phyloP scores from a whole-genome alignment of 35 echinoderm and acorn worm genomes.

The Apostichopus japonicus region DNA sequence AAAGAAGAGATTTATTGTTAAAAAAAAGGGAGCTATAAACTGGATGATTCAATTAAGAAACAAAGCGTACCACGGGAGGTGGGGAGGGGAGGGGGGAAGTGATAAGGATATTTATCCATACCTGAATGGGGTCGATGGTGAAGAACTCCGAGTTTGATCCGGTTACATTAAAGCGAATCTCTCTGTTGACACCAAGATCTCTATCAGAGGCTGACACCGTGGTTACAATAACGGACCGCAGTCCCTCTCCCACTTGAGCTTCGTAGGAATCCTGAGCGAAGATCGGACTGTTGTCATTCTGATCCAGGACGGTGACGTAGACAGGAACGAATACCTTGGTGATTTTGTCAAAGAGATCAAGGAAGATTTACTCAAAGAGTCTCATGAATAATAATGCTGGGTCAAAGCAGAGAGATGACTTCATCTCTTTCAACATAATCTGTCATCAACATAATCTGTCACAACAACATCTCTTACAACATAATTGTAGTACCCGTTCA shows the following conservation, averaged over 20 bases:
- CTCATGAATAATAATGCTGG: no score
- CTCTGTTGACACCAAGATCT: constrained; percentile 71
- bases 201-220: constrained; percentile 57
- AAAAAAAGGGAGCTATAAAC: no score
- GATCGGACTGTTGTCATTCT: constrained; percentile 77
- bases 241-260: constrained; percentile 68
- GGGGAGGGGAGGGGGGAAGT: no score
- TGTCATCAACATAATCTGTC: neutral
- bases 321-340: constrained; percentile 32
- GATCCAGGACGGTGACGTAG: constrained; percentile 67
- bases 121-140: constrained; percentile 34
- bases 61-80: no score
- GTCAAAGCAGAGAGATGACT: no score
- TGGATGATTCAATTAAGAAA: no score
- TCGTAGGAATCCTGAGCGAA: constrained; percentile 46
- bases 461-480: neutral
- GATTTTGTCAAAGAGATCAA: no score
- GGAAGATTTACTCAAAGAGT: no score
- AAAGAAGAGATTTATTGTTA: no score
- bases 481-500: neutral
- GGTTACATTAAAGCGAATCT: constrained; percentile 71
- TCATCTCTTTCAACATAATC: neutral
- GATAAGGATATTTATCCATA: neutral
- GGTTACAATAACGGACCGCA: constrained; percentile 53
- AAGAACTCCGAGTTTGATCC: constrained; percentile 25